These are phyloP conservation scores for Ifrita kowaldi DNA, from an alignment of 2,113 vertebrate species.

Conservation along the genomic window DNA sequence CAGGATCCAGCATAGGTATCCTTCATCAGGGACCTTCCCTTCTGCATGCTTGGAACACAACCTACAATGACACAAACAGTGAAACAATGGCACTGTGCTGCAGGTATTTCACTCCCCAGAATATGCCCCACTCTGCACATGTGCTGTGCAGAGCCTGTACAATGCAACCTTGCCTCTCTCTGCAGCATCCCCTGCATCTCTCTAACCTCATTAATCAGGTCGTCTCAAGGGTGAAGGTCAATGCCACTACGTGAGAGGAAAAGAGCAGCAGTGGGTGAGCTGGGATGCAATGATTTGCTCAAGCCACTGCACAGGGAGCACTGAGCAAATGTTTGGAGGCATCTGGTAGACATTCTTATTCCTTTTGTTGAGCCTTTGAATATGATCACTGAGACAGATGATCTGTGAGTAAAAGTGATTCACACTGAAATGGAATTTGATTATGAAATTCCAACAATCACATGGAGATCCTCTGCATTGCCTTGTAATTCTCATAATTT, in stretches of 20 bases:
- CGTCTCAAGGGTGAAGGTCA: neutral
- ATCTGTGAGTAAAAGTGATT: conserved; percentile 31
- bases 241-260: neutral
- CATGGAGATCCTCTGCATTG: neutral
- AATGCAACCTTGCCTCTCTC: neutral
- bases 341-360: neutral
- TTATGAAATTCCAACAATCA: neutral
- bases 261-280: neutral
- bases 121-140: neutral
- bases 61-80: neutral
- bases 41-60: neutral
- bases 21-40: neutral
- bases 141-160: neutral
- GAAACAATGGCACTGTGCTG: neutral
- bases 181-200: neutral
- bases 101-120: neutral
- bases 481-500: neutral
- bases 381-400: neutral
- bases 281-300: neutral
- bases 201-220: neutral
- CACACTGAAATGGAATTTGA: neutral
- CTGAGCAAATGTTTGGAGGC: neutral
- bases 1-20: rapidly evolving
- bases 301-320: neutral
- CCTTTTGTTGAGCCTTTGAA: neutral